These are phyloP conservation scores for Mactra quadrangularis DNA, from an alignment of 1,140 invertebrate species.

Conservation along the genomic window DNA sequence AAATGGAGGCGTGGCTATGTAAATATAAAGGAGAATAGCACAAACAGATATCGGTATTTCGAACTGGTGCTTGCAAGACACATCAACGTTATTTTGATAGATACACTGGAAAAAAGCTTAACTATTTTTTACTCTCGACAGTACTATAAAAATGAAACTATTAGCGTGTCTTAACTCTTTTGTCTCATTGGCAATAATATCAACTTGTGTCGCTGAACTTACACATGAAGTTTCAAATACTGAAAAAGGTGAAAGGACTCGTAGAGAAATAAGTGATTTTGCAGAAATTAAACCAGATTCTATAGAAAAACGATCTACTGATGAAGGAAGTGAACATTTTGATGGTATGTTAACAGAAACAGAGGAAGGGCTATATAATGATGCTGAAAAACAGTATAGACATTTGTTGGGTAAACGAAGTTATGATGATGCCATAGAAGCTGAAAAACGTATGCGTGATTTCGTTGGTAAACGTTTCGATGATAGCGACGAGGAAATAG, in stretches of 20 bases:
- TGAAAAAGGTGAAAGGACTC: slow-evolving; percentile 38
- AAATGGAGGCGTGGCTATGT: slow-evolving; percentile 3
- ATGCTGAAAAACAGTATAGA: not conserved
- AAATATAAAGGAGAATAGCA: slow-evolving; percentile 35
- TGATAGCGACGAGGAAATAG: not conserved
- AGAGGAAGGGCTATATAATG: not conserved
- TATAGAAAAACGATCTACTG: not conserved
- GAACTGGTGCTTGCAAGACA: slow-evolving; percentile 31
- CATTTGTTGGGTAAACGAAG: slow-evolving; percentile 13
- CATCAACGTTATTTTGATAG: not conserved
- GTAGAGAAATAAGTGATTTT: slow-evolving; percentile 50
- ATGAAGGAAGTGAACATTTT: not conserved
- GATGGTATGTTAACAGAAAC: not conserved
- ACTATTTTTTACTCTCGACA: not conserved
- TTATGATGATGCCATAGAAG: not conserved
- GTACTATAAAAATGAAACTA: slow-evolving; percentile 42
- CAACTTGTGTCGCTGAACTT: slow-evolving; percentile 6
- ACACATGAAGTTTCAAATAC: not conserved
- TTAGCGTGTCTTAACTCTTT: not conserved
- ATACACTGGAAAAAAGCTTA: not conserved
- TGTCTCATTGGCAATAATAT: not conserved
- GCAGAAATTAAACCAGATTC: slow-evolving; percentile 27
- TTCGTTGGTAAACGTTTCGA: slow-evolving; percentile 13
- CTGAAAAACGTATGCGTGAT: slow-evolving; percentile 31
- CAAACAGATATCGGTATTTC: slow-evolving; percentile 48